These are phyloP conservation scores for Eupithecia inturbata DNA, from an alignment of 2,888 invertebrate genomes.

Conservation along the genomic window DNA sequence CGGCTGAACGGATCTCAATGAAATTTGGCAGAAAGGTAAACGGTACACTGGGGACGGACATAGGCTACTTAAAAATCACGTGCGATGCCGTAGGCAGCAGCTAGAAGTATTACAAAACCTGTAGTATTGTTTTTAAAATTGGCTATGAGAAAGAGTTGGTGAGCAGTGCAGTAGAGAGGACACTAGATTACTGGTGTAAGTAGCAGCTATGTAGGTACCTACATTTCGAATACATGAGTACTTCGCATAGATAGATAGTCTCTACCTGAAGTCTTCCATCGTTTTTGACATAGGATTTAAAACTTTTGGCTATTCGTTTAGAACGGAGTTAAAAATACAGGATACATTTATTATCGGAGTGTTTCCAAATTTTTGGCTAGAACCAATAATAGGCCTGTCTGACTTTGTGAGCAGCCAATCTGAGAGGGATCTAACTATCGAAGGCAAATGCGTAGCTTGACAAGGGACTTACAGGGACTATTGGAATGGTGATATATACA, in stretches of 20 bases:
- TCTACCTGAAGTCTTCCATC: background rate
- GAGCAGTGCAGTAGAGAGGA: background rate
- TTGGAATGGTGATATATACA: too few species aligned
- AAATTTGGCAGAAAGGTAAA: too few species aligned
- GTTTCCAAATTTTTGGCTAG: too few species aligned
- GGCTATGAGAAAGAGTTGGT: background rate
- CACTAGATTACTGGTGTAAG: background rate
- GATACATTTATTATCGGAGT: background rate
- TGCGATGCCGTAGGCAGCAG: too few species aligned
- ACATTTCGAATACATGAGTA: background rate
- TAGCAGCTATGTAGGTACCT: background rate
- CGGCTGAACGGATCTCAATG: too few species aligned
- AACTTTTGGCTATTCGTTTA: background rate
- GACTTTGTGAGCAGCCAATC: background rate
- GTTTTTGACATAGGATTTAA: background rate
- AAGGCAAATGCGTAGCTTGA: too few species aligned
- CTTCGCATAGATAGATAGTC: background rate
- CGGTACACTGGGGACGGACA: too few species aligned
- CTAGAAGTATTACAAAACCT: too few species aligned
- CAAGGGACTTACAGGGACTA: too few species aligned
- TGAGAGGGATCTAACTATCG: too few species aligned
- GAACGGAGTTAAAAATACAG: background rate
- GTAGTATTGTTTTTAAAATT: background rate
- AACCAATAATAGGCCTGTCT: background rate
- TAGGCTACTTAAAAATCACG: too few species aligned